These are phyloP conservation scores for Tetrao urogallus DNA, from an alignment of 2,113 vertebrate species.

Conservation along the genomic window DNA sequence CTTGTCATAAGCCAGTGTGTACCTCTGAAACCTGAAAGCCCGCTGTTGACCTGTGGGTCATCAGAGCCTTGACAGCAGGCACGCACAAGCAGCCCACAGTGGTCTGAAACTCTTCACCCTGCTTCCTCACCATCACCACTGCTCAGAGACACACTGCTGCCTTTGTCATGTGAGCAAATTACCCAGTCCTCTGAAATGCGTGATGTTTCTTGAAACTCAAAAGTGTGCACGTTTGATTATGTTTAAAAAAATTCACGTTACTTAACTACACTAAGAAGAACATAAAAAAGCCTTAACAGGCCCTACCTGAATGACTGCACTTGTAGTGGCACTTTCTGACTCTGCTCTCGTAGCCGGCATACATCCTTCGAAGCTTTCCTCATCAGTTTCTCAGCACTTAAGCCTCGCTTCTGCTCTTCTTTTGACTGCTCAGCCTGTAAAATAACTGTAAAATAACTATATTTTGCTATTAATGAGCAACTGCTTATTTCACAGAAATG, in stretches of 20 bases:
- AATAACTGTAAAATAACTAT: neutral
- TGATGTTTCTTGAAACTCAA: neutral
- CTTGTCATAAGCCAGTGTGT: neutral
- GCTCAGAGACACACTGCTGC: neutral
- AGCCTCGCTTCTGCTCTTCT: slow-evolving; percentile 82
- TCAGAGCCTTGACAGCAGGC: neutral
- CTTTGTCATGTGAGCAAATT: neutral
- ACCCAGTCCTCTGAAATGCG: neutral
- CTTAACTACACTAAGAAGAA: neutral
- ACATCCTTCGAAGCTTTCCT: slow-evolving; percentile 86
- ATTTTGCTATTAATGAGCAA: neutral
- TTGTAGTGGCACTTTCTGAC: slow-evolving; percentile 84
- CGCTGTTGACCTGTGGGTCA: neutral
- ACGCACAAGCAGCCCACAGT: accelerated
- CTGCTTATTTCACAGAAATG: neutral
- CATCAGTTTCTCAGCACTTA: slow-evolving; percentile 85
- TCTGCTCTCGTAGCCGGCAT: slow-evolving; percentile 85
- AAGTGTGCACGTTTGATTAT: neutral
- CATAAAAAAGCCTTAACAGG: neutral
- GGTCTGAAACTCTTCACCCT: neutral
- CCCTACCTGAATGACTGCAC: slow-evolving; percentile 88
- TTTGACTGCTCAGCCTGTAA: slow-evolving; percentile 84
- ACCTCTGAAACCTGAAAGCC: neutral
- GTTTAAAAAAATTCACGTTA: neutral
- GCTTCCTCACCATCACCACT: neutral